phyloP scores from a whole-genome alignment of 2,113 vertebrate genomes.

The Dipodomys stephensi region DNA sequence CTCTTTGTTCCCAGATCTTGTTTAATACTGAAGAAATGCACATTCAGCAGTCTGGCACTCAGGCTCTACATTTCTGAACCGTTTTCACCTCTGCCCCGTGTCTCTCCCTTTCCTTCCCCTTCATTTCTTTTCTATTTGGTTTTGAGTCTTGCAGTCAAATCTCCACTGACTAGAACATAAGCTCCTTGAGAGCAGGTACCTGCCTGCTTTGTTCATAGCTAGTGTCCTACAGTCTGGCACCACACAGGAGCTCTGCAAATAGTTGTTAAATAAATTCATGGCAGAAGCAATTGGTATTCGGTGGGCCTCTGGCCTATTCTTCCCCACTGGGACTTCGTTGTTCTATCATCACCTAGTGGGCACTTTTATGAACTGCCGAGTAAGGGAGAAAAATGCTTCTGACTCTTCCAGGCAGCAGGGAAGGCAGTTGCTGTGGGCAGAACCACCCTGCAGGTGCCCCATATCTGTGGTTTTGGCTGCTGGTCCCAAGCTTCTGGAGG shows the following conservation, averaged over 20 bases:
- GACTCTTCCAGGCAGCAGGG: neutral
- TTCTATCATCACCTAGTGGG: conserved; percentile 77
- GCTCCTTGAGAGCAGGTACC: neutral
- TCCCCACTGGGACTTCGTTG: neutral
- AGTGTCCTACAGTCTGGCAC: neutral
- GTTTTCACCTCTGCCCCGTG: neutral
- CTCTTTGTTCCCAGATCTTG: neutral
- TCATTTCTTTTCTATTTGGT: neutral
- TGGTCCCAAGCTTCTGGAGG: neutral
- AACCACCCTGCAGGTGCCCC: neutral
- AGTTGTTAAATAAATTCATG: neutral
- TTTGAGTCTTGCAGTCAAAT: neutral
- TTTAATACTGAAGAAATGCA: neutral
- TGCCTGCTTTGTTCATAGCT: neutral
- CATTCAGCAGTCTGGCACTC: neutral
- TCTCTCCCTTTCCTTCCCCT: neutral
- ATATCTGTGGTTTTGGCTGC: neutral
- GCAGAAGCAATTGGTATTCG: neutral
- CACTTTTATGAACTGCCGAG: conserved; percentile 55
- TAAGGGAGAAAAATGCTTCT: neutral
- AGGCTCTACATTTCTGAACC: neutral
- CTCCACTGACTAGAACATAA: neutral
- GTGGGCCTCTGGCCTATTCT: neutral
- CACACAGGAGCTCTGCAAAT: neutral
- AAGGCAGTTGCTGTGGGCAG: neutral